Percentiles rank a stretch among this genome's conserved stretches.
These are phyloP conservation scores for Limnephilus lunatus DNA, from an alignment of 2,888 invertebrate genomes.

Conservation along the genomic window DNA sequence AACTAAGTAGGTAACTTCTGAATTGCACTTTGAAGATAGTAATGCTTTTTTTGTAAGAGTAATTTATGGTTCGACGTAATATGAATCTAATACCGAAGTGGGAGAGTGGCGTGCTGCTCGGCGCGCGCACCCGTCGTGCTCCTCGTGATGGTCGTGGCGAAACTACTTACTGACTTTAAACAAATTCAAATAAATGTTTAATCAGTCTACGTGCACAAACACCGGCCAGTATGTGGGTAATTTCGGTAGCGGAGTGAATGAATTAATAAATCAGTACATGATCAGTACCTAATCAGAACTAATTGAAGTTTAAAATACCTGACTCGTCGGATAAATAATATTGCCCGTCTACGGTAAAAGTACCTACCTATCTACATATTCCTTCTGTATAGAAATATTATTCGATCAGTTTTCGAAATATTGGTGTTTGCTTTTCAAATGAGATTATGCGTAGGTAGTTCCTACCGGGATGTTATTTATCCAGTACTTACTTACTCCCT, in stretches of 20 bases:
- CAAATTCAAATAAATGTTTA: background rate
- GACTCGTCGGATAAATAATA: background rate
- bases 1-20: background rate
- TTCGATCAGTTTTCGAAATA: no score
- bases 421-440: no score
- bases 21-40: background rate
- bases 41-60: background rate
- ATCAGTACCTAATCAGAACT: background rate
- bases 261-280: background rate
- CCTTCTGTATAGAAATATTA: no score
- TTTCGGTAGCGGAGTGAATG: background rate
- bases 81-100: background rate
- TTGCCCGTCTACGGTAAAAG: background rate
- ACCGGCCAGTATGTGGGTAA: background rate
- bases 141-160: constrained; percentile 31
- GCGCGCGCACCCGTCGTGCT: constrained; percentile 43
- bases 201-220: constrained; percentile 2
- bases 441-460: no score
- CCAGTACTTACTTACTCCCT: no score
- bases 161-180: background rate
- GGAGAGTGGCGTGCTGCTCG: constrained; percentile 19
- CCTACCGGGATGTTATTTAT: no score
- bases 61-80: background rate
- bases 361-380: no score
- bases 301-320: background rate